phyloP scores from a whole-genome alignment of 2,113 vertebrate genomes.

The human region GRCh38 chr6:79119501-79120000 shows the following conservation, averaged over 20 bases:
- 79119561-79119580: background rate
- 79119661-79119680: background rate
- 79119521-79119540: background rate
- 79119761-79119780: slow-evolving; percentile 15
- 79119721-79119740: background rate
- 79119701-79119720: background rate
- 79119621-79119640: background rate
- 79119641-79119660: background rate
- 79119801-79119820: background rate
- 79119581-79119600: background rate
- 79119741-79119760: background rate
- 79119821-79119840: background rate
- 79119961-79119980: background rate
- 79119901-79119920: background rate
- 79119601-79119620: background rate
- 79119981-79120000: too few species aligned
- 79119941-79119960: too few species aligned
- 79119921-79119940: background rate
- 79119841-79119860: background rate
- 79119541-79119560: background rate
- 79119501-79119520: background rate
- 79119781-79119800: background rate
- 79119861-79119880: background rate
- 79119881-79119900: background rate
- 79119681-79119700: background rate